phyloP scores from a whole-genome alignment of 2,113 vertebrate genomes.

The Eurypyga helias region DNA sequence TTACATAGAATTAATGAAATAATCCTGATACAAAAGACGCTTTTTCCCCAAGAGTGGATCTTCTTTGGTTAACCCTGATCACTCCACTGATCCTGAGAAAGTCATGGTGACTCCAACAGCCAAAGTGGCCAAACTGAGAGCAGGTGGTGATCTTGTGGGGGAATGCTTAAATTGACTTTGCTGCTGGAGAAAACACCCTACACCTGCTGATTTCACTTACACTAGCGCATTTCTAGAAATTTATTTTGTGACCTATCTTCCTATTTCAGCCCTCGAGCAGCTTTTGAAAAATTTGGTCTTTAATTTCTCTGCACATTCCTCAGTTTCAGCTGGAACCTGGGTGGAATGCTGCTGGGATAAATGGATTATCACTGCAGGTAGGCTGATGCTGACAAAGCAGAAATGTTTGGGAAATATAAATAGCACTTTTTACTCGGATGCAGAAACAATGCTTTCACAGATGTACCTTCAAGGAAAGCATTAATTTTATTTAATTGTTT shows the following conservation, averaged over 20 bases:
- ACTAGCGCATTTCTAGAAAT: not conserved
- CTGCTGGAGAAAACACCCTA: not conserved
- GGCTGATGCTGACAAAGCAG: not conserved
- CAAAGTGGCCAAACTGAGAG: not conserved
- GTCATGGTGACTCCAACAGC: not conserved
- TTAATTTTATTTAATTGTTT: not conserved
- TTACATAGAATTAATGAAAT: not conserved
- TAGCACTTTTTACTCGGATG: not conserved
- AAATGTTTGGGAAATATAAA: not conserved
- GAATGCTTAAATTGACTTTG: not conserved
- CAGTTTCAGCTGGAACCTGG: not conserved
- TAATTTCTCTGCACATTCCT: not conserved
- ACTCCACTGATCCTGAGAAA: not conserved
- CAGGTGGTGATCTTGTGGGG: not conserved
- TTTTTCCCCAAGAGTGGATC: not conserved
- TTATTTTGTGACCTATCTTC: not conserved
- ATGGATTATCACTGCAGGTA: not conserved
- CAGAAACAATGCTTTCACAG: not conserved
- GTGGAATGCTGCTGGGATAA: not conserved
- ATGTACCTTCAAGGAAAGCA: not conserved
- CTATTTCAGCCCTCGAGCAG: not conserved
- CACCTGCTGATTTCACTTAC: not conserved
- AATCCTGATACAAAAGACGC: not conserved
- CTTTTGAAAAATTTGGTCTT: not conserved
- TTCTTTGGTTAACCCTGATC: not conserved